Evolutionary conservation across 2,888 invertebrate genomes (phyloP), one percentile per base, ranked within the genome.

Genomic region (Clostera curtula): DNA sequence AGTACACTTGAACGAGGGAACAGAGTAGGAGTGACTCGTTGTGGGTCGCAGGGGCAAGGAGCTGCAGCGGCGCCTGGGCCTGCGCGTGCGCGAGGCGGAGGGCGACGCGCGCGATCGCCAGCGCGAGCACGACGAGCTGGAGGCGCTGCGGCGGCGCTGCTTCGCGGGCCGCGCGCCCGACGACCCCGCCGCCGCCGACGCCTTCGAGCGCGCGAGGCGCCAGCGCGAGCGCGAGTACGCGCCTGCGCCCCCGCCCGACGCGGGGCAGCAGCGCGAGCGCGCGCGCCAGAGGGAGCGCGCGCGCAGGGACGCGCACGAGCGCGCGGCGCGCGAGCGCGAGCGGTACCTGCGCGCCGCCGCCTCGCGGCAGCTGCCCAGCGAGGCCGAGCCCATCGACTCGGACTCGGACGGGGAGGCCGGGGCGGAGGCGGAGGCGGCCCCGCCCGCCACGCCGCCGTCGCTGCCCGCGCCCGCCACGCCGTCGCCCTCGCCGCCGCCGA

Each of bases 31-130:
- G n/a, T n/a, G n/a, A n/a, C n/a, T n/a, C n/a, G n/a, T n/a, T 7
- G 22, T 12, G 12, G 9, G 12, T 17, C 5, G 17, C 56, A 89
- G 90, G 61, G 93, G 95, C 29, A 91, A 95, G 63, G 96, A 96
- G 68, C 82, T 99, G 43, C 93, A 93, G 66, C 89, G 95, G 36
- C 88, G 98, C n/a, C 85, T 97, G 30, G 92, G 93, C 16, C 96
- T 96, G 62, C 87, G 98, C 42, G 95, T 97, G 42, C 90, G 95
- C 44, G 99, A 99, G 77, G 93, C 96, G 3, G 96, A 97, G 68
- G 86, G 88, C 4, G 99, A 99, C 75, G 91, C 90, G 23, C 89
- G 94, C 51, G 98, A 99, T 80, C 86, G 97, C 8, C 90, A 90
- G 55, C 92, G 90, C 54, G 98, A 99, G 73, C 90, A 90, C 56